Percentiles rank a stretch among this genome's conserved stretches.
These are phyloP conservation scores for Micronycteris hirsuta DNA, from an alignment of 2,113 vertebrate genomes.

Conservation along the genomic window DNA sequence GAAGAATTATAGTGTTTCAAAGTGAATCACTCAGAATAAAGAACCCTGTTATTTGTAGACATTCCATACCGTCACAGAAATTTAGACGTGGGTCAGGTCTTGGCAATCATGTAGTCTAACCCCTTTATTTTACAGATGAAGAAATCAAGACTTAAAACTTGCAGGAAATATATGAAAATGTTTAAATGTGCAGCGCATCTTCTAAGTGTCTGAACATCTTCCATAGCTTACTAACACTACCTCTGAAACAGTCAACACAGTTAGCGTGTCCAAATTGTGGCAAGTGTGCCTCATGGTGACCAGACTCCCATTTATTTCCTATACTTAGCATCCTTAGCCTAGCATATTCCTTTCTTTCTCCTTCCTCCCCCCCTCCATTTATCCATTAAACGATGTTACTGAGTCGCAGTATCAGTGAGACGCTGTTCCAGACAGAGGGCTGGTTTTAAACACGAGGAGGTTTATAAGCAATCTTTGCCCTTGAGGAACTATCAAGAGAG, in stretches of 20 bases:
- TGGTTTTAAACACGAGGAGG: neutral
- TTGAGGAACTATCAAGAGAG: neutral
- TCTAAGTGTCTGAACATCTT: neutral
- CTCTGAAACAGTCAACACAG: neutral
- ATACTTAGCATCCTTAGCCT: neutral
- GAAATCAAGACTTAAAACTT: slow-evolving; percentile 11
- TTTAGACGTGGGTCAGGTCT: slow-evolving; percentile 42
- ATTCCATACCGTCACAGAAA: slow-evolving; percentile 49
- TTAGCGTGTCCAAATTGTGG: neutral
- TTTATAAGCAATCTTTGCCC: neutral
- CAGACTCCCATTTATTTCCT: neutral
- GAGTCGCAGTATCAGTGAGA: neutral
- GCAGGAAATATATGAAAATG: neutral
- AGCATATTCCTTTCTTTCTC: neutral
- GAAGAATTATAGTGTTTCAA: slow-evolving; percentile 67
- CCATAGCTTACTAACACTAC: neutral
- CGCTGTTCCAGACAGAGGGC: neutral
- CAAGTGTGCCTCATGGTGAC: neutral
- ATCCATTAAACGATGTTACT: neutral
- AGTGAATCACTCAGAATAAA: slow-evolving; percentile 56
- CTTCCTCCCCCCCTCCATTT: neutral
- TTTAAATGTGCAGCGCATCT: neutral
- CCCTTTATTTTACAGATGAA: slow-evolving; percentile 51
- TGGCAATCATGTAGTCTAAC: neutral
- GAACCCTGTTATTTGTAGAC: slow-evolving; percentile 65